phyloP scores from a whole-genome alignment of 2,797 vertebrate genomes.

The Cynodonichthys magdalenae region DNA sequence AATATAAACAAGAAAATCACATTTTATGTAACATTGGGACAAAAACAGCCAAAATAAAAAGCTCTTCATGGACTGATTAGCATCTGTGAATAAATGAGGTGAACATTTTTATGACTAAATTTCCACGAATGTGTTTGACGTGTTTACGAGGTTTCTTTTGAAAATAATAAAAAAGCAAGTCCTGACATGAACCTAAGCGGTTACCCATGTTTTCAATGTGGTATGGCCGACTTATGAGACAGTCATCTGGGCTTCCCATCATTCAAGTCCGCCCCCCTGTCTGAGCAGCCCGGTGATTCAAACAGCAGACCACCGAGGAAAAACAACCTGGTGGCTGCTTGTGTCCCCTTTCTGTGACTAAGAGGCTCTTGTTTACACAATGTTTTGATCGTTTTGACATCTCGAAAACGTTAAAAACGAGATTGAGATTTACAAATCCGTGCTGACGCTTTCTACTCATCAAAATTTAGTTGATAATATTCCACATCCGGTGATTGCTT shows the following conservation, averaged over 20 bases:
- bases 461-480: accelerated
- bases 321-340: neutral
- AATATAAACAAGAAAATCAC: too few species aligned
- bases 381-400: neutral
- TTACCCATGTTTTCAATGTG: neutral
- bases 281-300: constrained; percentile 3
- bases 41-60: too few species aligned
- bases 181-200: neutral
- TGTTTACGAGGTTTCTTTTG: too few species aligned
- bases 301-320: neutral
- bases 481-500: neutral
- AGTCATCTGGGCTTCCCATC: constrained; percentile 5
- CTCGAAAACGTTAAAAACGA: neutral
- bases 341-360: neutral
- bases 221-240: neutral
- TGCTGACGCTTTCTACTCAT: neutral
- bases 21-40: too few species aligned
- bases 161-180: neutral
- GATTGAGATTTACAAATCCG: constrained; percentile 9
- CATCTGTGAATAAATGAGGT: neutral
- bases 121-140: too few species aligned
- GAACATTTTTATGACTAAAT: too few species aligned
- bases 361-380: neutral
- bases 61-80: too few species aligned
- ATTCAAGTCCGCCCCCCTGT: constrained; percentile 10